Conservation (phyloP, 2,113 vertebrate species). For the Gopherus flavomarginatus region DNA sequence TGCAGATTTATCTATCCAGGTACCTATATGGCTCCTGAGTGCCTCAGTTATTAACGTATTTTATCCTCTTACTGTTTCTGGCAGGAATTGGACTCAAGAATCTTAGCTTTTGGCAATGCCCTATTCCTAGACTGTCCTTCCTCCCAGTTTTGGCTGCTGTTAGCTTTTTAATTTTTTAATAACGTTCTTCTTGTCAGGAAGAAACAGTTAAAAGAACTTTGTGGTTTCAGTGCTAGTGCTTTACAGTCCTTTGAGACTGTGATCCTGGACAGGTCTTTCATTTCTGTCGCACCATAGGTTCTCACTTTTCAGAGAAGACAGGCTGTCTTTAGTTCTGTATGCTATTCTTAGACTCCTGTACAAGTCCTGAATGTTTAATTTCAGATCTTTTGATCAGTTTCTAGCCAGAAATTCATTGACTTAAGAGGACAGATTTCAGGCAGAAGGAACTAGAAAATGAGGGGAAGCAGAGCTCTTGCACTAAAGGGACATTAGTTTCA, state of each 20-base stretch:
- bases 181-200: background rate
- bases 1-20: background rate
- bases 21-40: background rate
- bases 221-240: background rate
- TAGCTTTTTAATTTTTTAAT: background rate
- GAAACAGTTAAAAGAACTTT: background rate
- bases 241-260: background rate
- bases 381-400: slow-evolving; percentile 16
- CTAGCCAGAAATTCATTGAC: slow-evolving; percentile 30
- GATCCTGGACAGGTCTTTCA: background rate
- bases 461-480: background rate
- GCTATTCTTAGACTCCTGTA: slow-evolving; percentile 37
- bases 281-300: background rate
- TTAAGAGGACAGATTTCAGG: slow-evolving; percentile 15
- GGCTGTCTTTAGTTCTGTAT: background rate
- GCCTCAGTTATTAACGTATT: background rate
- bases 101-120: background rate
- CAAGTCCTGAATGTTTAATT: background rate
- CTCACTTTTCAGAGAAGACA: slow-evolving; percentile 20
- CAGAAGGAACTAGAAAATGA: background rate
- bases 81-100: background rate
- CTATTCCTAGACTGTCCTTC: background rate
- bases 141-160: background rate
- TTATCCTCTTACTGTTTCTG: background rate
- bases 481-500: background rate